These are phyloP conservation scores for Alviniconcha marisindica DNA, from an alignment of 1,140 invertebrate species.

Conservation along the genomic window DNA sequence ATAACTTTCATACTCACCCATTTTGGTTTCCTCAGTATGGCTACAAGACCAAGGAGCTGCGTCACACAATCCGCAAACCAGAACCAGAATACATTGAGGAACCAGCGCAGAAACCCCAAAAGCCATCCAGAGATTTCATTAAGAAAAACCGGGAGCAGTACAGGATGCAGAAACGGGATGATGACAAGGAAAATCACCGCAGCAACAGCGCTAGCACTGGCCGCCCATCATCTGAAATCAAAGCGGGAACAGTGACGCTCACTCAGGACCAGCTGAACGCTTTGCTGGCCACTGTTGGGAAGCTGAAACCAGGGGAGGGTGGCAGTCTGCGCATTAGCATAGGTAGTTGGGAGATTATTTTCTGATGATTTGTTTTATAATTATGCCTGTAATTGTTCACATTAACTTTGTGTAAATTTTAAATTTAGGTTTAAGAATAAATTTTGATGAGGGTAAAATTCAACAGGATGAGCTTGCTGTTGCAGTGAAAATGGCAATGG, in stretches of 20 bases:
- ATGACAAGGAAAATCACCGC: conserved; percentile 29
- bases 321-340: conserved; percentile 63
- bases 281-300: conserved; percentile 69
- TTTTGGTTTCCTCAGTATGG: conserved; percentile 52
- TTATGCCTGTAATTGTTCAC: too few species aligned
- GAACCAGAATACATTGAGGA: conserved; percentile 49
- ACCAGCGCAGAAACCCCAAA: conserved; percentile 36
- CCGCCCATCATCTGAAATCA: conserved; percentile 17
- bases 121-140: conserved; percentile 60
- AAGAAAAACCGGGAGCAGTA: conserved; percentile 55
- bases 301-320: conserved; percentile 58
- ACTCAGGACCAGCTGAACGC: conserved; percentile 71
- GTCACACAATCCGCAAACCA: conserved; percentile 53
- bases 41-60: conserved; percentile 61
- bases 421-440: too few species aligned
- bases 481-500: too few species aligned
- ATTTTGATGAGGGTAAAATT: too few species aligned
- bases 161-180: conserved; percentile 36
- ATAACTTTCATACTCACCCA: too few species aligned
- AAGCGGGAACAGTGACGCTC: conserved; percentile 65
- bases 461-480: too few species aligned
- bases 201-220: neutral
- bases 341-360: conserved; percentile 46
- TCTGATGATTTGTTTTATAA: too few species aligned
- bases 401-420: too few species aligned